Conservation (phyloP, 2,888 invertebrate genomes). For the Hemaris fuciformis region DNA sequence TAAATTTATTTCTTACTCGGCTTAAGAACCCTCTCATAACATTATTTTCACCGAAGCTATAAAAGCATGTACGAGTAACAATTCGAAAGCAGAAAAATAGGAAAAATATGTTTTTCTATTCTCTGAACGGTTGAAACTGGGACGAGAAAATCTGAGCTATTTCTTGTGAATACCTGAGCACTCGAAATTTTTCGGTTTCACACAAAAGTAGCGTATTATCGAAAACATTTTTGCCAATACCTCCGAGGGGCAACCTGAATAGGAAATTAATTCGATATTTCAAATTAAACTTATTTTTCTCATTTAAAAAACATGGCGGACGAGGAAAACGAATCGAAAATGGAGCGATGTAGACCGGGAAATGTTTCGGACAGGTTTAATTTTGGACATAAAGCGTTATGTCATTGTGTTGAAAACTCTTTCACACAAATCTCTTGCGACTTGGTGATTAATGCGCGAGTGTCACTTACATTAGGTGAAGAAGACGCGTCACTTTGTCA, state of each 20-base stretch:
- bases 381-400: conserved; percentile 34
- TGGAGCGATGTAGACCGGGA: conserved; percentile 24
- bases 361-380: conserved; percentile 40
- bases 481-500: conserved; percentile 23
- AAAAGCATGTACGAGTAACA: background rate
- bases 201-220: conserved; percentile 7
- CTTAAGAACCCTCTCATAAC: background rate
- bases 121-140: background rate
- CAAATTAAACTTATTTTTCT: conserved; percentile 23
- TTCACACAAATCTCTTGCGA: conserved; percentile 28
- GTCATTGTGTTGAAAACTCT: conserved; percentile 27
- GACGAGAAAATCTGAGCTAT: background rate
- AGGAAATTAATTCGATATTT: conserved; percentile 17
- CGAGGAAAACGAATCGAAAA: conserved; percentile 22
- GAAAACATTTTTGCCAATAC: conserved; percentile 4
- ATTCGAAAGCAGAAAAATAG: background rate
- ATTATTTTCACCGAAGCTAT: background rate
- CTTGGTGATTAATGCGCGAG: conserved; percentile 37
- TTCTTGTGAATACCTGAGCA: background rate
- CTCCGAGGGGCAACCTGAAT: background rate
- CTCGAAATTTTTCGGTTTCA: background rate
- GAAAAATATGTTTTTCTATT: background rate
- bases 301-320: conserved; percentile 12
- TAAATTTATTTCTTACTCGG: too few relatives aligned
- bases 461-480: conserved; percentile 26